These are phyloP conservation scores for Leucopsar rothschildi DNA, from an alignment of 2,113 vertebrate genomes.

Conservation along the genomic window DNA sequence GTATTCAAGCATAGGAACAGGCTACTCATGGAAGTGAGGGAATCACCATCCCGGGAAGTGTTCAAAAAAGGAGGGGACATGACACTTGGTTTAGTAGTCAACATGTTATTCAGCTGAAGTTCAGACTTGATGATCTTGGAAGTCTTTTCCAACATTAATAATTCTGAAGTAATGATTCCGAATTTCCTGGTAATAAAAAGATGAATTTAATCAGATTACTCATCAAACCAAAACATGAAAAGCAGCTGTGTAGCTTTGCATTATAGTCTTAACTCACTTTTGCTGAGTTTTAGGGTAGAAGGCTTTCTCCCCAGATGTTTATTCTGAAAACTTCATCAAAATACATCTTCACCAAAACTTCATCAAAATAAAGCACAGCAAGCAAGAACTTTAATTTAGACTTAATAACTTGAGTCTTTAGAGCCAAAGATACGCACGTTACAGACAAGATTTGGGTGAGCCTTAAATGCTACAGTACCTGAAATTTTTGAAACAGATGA, in stretches of 20 bases:
- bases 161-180: not conserved
- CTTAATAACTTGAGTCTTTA: not conserved
- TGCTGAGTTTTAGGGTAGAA: not conserved
- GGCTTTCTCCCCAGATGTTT: not conserved
- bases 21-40: accelerated
- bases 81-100: not conserved
- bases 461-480: not conserved
- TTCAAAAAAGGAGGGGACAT: accelerated
- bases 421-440: not conserved
- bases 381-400: not conserved
- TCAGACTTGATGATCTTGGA: not conserved
- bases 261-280: not conserved
- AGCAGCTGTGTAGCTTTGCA: not conserved
- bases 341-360: not conserved
- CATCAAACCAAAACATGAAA: not conserved
- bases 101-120: not conserved
- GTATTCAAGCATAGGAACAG: not conserved
- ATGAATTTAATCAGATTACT: not conserved
- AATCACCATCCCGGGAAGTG: too few species aligned
- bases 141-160: not conserved
- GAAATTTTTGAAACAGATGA: not conserved
- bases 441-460: not conserved
- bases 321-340: not conserved
- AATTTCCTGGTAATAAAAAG: not conserved
- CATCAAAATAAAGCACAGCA: not conserved